These are phyloP conservation scores for Eudasyphora cyanicolor DNA, from an alignment of 2,888 invertebrate species.

Conservation along the genomic window DNA sequence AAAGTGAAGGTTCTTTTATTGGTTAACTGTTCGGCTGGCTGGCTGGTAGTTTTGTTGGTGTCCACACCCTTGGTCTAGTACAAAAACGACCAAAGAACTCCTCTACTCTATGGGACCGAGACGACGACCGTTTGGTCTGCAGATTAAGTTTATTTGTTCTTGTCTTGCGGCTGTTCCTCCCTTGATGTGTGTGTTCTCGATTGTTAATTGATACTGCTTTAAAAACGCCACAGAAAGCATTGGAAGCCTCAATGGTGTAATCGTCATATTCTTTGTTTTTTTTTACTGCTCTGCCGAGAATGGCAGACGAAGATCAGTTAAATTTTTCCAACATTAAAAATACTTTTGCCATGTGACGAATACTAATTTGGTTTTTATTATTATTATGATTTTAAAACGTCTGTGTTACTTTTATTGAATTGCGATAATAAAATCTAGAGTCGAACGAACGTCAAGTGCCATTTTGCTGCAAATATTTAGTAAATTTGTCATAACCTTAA, in stretches of 20 bases:
- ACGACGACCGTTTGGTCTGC: not conserved
- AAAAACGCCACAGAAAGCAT: not conserved
- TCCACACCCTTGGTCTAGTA: not conserved
- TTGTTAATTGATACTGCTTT: conserved; percentile 33
- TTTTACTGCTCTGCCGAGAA: not conserved
- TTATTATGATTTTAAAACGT: conserved; percentile 35
- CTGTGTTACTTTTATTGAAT: conserved; percentile 25
- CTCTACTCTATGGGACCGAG: not conserved
- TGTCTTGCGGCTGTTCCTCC: not conserved
- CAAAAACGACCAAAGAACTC: not conserved
- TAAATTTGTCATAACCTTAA: conserved; percentile 31
- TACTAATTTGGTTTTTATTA: conserved; percentile 55
- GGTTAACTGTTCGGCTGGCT: too few species aligned
- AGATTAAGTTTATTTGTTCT: conserved; percentile 19
- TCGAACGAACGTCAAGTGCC: conserved; percentile 41
- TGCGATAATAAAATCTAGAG: not conserved
- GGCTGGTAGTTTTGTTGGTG: conserved; percentile 5
- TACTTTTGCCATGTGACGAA: conserved; percentile 54
- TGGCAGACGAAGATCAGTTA: not conserved
- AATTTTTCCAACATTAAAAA: not conserved
- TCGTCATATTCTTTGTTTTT: not conserved
- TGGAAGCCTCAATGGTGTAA: not conserved
- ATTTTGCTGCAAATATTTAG: conserved; percentile 28
- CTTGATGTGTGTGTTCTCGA: not conserved
- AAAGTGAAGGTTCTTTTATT: conserved; percentile 53